Evolutionary conservation across 1,140 invertebrate genomes (phyloP).

Genomic region (Gryllus bimaculatus): DNA sequence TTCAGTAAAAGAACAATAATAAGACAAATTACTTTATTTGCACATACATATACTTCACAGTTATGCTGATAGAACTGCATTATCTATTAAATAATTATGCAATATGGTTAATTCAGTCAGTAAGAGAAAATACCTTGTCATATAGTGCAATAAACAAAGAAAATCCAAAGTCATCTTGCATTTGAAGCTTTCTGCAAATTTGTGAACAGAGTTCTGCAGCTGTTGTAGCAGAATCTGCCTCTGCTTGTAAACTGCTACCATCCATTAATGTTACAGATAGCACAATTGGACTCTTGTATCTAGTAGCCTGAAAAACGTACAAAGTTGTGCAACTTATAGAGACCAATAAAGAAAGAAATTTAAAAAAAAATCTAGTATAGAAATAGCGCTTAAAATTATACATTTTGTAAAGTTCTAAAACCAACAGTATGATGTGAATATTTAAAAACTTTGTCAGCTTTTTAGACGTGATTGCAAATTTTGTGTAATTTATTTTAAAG

Average conservation of each 20-base stretch:
- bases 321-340: not conserved
- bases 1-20: conserved; percentile 7
- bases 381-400: too few relatives aligned
- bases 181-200: conserved; percentile 63
- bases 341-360: too few relatives aligned
- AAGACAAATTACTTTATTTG: not conserved
- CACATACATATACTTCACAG: too few relatives aligned
- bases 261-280: conserved; percentile 85
- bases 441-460: too few relatives aligned
- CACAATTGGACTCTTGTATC: conserved; percentile 74
- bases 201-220: conserved; percentile 76
- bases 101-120: too few relatives aligned
- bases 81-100: too few relatives aligned
- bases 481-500: too few relatives aligned
- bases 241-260: conserved; percentile 66
- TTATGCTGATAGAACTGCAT: too few relatives aligned
- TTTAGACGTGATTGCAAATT: too few relatives aligned
- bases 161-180: conserved; percentile 82
- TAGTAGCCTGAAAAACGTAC: conserved; percentile 50
- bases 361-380: too few relatives aligned
- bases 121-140: conserved; percentile 51
- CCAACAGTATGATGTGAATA: too few relatives aligned
- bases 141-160: conserved; percentile 84
- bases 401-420: too few relatives aligned
- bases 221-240: conserved; percentile 86